Conservation (phyloP, 2,113 vertebrate genomes). For the Proterorhinus semilunaris region DNA sequence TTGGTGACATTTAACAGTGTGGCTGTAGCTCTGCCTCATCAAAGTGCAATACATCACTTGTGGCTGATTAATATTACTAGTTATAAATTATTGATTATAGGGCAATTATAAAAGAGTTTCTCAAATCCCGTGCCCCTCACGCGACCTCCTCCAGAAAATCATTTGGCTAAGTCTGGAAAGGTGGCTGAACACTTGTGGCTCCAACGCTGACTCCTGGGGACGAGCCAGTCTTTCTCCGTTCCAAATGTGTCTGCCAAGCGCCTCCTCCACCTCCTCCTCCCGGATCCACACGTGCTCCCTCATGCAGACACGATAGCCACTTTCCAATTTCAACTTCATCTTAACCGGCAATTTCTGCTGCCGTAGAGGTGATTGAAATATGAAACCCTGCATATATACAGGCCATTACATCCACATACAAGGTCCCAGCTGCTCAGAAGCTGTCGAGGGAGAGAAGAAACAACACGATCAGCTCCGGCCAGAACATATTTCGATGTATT, state of each 20-base stretch:
- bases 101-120: slow-evolving; percentile 67
- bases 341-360: slow-evolving; percentile 77
- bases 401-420: slow-evolving; percentile 74
- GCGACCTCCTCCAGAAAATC: slow-evolving; percentile 55
- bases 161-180: slow-evolving; percentile 44
- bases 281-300: slow-evolving; percentile 77
- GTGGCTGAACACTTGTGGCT: slow-evolving; percentile 45
- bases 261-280: slow-evolving; percentile 41
- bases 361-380: slow-evolving; percentile 76
- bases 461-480: slow-evolving; percentile 59
- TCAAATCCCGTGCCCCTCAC: slow-evolving; percentile 53
- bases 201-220: slow-evolving; percentile 53
- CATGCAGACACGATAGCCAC: slow-evolving; percentile 78
- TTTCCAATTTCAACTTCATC: slow-evolving; percentile 83
- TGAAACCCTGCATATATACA: slow-evolving; percentile 82
- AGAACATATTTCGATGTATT: slow-evolving; percentile 72
- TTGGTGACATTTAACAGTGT: slow-evolving; percentile 59
- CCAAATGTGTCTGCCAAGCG: slow-evolving; percentile 50
- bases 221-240: slow-evolving; percentile 42
- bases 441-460: slow-evolving; percentile 51
- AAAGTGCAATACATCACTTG: slow-evolving; percentile 65
- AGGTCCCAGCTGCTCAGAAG: slow-evolving; percentile 61
- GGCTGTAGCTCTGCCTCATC: slow-evolving; percentile 63
- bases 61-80: slow-evolving; percentile 64
- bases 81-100: slow-evolving; percentile 65